Evolutionary conservation across 2,797 vertebrate species (phyloP), one percentile per base, ranked within the genome.

Genomic region (Vespertilio murinus): DNA sequence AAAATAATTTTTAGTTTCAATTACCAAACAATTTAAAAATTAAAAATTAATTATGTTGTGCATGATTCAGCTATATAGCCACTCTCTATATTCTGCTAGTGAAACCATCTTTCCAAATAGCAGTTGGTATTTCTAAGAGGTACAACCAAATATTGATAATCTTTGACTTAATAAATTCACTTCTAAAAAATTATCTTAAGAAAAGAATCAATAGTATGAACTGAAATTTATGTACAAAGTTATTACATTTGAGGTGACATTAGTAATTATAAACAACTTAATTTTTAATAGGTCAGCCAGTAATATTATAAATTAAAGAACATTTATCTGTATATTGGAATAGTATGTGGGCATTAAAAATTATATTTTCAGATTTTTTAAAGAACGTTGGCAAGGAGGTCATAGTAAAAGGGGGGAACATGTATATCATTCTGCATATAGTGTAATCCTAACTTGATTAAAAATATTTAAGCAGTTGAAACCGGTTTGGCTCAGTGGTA

Each of bases 21-120:
- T 64, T 70, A 69, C 20, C 38, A 88, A n/a, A 33, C 30, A 88
- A 84, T 91, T 92, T 69, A 79, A 74, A 93, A 88, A 73, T 38
- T 74, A 85, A 81, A 89, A 85, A 79, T 73, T 64, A 82, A 78
- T 83, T 71, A 6, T 80, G 38, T 40, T 69, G 35, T 59, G 47
- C 8, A 93, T 90, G 30, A 71, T 47, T 92, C 18, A 77, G 5
- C 73, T 42, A 49, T 28, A 16, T 49, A 74, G 45, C 42, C 25
- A 67, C 33, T 79, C 28, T 54, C 67, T 86, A 7, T 92, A 80
- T 54, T 56, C 69, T 86, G 38, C 25, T 92, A 52, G 4, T 90
- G 40, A 93, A 80, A 69, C 33, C 30, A 74, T 77, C 64, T 80
- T 85, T 95, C 73, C 28, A 28, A 61, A 75, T 52, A 69, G 49